These are phyloP conservation scores for Anisognathus igniventris DNA, from an alignment of 2,797 vertebrate genomes.

Conservation along the genomic window DNA sequence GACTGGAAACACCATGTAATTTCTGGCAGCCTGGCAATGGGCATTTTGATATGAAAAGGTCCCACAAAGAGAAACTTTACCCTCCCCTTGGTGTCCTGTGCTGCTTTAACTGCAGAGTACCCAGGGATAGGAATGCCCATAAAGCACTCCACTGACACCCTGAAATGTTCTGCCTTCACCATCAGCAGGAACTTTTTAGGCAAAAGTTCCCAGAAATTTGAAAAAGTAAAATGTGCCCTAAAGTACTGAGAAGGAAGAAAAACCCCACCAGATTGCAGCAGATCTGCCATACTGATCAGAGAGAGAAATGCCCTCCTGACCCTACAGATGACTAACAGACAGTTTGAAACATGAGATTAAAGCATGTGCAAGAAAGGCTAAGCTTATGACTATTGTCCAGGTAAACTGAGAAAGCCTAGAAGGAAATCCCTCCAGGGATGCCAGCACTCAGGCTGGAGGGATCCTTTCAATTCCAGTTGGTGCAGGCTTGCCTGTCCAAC, in stretches of 20 bases:
- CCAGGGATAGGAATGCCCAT: not conserved
- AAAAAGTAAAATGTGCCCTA: not conserved
- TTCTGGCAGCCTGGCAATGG: not conserved
- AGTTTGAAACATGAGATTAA: not conserved
- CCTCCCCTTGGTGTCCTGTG: not conserved
- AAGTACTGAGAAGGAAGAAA: not conserved
- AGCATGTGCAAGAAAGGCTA: not conserved
- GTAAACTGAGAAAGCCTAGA: conserved; percentile 3
- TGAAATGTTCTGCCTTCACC: not conserved
- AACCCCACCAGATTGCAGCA: not conserved
- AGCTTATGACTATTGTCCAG: not conserved
- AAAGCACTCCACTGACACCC: not conserved
- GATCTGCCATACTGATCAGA: not conserved
- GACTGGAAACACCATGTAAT: not conserved
- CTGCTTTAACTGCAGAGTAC: not conserved
- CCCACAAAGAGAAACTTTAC: not conserved
- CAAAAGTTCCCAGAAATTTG: not conserved
- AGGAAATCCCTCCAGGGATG: conserved; percentile 8
- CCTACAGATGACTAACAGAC: not conserved
- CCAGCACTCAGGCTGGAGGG: not conserved
- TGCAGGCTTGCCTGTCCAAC: not conserved
- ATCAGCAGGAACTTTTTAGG: not conserved
- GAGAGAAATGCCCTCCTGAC: not conserved
- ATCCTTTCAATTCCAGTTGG: not conserved
- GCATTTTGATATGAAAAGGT: not conserved